Evolutionary conservation across 2,888 invertebrate species (phyloP).

Genomic region (Spilosoma lubricipeda): DNA sequence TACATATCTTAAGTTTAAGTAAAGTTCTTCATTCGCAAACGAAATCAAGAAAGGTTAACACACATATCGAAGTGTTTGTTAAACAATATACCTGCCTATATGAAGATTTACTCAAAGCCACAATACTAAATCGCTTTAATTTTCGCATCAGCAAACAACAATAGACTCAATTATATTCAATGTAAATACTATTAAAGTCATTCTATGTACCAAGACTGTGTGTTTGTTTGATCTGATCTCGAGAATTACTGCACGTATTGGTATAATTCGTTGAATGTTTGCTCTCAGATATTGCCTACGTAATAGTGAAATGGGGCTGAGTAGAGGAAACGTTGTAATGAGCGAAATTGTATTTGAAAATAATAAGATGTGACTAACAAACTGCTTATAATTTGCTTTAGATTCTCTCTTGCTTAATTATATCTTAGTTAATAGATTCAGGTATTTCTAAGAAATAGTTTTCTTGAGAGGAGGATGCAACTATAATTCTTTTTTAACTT

Average conservation of each 20-base stretch:
- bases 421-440: not conserved
- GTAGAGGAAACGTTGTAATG: slow-evolving; percentile 21
- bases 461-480: too few species aligned
- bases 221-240: slow-evolving; percentile 48
- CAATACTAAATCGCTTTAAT: slow-evolving; percentile 8
- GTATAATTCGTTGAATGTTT: slow-evolving; percentile 38
- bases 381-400: not conserved
- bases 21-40: not conserved
- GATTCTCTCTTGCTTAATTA: not conserved
- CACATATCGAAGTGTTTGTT: not conserved
- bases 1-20: not conserved
- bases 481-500: too few species aligned
- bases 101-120: not conserved
- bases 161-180: slow-evolving; percentile 16
- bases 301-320: slow-evolving; percentile 25
- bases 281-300: slow-evolving; percentile 33
- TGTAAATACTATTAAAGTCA: slow-evolving; percentile 24
- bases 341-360: slow-evolving; percentile 18
- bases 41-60: not conserved
- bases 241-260: slow-evolving; percentile 35
- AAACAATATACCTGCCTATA: not conserved
- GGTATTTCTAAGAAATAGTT: too few species aligned
- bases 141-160: slow-evolving; percentile 19
- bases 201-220: slow-evolving; percentile 30
- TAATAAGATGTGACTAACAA: not conserved